Conservation (phyloP, 2,797 vertebrate species). For the Prunella strophiata region DNA sequence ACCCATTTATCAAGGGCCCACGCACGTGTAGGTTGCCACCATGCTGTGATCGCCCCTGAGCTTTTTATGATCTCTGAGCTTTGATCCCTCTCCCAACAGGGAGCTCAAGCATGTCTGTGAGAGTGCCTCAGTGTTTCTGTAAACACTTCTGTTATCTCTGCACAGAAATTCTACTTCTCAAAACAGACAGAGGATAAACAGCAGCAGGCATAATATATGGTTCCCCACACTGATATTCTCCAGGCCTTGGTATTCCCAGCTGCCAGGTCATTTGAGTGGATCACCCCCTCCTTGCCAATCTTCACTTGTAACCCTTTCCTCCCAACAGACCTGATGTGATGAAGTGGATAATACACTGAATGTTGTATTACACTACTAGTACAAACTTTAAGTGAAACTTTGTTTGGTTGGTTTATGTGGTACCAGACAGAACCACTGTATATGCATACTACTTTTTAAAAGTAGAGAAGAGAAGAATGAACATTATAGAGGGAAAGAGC, state of each 20-base stretch:
- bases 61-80: neutral
- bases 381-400: neutral
- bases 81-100: neutral
- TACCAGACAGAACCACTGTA: neutral
- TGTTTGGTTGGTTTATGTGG: rapidly evolving
- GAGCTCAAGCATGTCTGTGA: neutral
- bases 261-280: neutral
- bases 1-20: neutral
- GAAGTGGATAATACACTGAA: neutral
- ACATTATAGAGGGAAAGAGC: neutral
- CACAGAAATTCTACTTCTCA: neutral
- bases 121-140: neutral
- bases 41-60: neutral
- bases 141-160: neutral
- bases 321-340: neutral
- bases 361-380: neutral
- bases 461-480: neutral
- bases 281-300: neutral
- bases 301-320: neutral
- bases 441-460: neutral
- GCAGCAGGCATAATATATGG: neutral
- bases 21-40: rapidly evolving
- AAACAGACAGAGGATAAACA: neutral
- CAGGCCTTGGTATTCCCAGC: neutral
- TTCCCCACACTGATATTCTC: neutral